phyloP scores from a whole-genome alignment of 2,113 vertebrate genomes.

The Progne subis region DNA sequence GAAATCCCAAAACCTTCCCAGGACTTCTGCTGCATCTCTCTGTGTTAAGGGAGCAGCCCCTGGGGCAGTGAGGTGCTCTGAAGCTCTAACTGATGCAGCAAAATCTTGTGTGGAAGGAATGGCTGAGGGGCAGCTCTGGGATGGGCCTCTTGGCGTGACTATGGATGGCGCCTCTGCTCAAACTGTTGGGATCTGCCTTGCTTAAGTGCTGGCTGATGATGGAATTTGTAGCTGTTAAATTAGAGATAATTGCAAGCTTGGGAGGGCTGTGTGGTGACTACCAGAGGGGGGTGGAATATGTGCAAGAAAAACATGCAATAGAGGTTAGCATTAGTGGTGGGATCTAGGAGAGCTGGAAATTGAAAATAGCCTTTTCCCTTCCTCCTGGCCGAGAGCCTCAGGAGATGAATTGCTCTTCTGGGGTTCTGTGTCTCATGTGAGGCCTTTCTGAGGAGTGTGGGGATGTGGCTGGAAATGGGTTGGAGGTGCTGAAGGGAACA shows the following conservation, averaged over 20 bases:
- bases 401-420: neutral
- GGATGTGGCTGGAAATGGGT: neutral
- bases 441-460: accelerated
- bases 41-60: neutral
- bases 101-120: neutral
- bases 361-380: neutral
- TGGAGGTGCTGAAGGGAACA: neutral
- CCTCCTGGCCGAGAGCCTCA: neutral
- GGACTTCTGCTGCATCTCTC: neutral
- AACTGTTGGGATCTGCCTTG: neutral
- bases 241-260: constrained; percentile 36
- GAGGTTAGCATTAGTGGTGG: neutral
- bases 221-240: constrained; percentile 12
- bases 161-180: accelerated
- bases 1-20: neutral
- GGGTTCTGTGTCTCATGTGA: neutral
- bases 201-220: neutral
- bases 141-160: neutral
- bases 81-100: neutral
- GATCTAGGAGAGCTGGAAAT: neutral
- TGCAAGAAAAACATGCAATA: neutral
- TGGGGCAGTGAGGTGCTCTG: neutral
- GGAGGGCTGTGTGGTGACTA: constrained; percentile 29
- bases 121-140: neutral
- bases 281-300: neutral